phyloP scores from a whole-genome alignment of 2,888 invertebrate species.

The Xylocampa areola region DNA sequence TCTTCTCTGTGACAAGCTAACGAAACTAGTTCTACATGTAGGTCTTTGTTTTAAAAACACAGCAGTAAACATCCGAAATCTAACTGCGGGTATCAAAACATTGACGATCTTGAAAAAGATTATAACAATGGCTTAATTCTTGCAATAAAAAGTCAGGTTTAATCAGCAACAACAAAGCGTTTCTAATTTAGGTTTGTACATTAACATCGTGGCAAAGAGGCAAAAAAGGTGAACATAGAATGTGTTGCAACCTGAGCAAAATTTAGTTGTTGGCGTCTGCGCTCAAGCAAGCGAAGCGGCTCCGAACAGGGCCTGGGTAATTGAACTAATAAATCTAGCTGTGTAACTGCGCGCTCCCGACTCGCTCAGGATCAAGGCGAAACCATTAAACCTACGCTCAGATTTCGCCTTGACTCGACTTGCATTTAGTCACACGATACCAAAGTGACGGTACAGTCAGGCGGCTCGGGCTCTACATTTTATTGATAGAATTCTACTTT shows the following conservation, averaged over 20 bases:
- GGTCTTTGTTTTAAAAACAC: conserved; percentile 17
- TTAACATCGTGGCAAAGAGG: conserved; percentile 58
- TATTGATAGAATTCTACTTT: conserved; percentile 51
- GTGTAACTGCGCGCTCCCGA: conserved; percentile 75
- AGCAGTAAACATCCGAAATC: conserved; percentile 20
- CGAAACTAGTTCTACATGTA: background rate
- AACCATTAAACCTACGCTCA: conserved; percentile 83
- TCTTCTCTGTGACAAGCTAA: background rate
- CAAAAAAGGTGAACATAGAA: conserved; percentile 66
- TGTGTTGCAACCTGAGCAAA: conserved; percentile 78
- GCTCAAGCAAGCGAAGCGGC: conserved; percentile 80
- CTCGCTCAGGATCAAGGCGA: conserved; percentile 80
- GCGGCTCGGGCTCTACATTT: conserved; percentile 41
- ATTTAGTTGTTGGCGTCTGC: conserved; percentile 85
- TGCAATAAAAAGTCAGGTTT: conserved; percentile 30
- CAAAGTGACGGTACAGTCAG: conserved; percentile 50
- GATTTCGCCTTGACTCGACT: conserved; percentile 71
- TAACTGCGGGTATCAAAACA: conserved; percentile 25
- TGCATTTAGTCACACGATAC: conserved; percentile 69
- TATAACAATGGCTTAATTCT: conserved; percentile 25
- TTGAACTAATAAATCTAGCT: conserved; percentile 89
- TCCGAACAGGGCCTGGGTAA: conserved; percentile 84
- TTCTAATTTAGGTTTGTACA: conserved; percentile 61
- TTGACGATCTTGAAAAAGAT: conserved; percentile 26
- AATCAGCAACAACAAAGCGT: conserved; percentile 36